Percentiles rank a stretch among this genome's conserved stretches.
Evolutionary conservation across 2,797 vertebrate species (phyloP).

Genomic region (Malacoraja senta): DNA sequence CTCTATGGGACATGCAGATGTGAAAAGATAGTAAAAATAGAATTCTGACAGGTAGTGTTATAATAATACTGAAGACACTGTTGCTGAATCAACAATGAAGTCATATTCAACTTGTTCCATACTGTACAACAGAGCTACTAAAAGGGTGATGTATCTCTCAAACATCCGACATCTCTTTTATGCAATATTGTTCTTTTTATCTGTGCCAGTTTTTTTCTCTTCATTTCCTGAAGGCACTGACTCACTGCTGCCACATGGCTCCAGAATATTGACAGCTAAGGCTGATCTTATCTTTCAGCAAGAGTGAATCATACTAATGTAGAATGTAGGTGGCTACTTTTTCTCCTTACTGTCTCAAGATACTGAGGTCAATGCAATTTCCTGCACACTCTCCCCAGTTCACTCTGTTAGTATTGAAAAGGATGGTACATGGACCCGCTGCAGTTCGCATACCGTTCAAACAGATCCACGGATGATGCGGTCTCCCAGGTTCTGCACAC

Average conservation of each 20-base stretch:
- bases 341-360: neutral
- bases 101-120: neutral
- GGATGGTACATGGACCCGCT: no score
- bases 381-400: neutral
- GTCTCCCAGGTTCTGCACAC: no score
- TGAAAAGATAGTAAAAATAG: neutral
- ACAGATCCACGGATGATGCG: no score
- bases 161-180: neutral
- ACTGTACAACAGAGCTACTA: neutral
- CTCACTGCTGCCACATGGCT: neutral
- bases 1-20: neutral
- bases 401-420: neutral
- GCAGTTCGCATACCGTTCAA: no score
- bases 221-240: neutral
- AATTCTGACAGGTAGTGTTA: neutral
- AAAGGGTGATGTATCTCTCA: neutral
- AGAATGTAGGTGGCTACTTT: neutral
- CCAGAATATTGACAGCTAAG: neutral
- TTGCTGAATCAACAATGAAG: neutral
- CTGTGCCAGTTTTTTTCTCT: neutral
- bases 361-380: neutral
- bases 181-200: neutral
- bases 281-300: neutral
- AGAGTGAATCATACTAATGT: neutral
- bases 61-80: neutral